These are phyloP conservation scores for Nansenia antarctica DNA, from an alignment of 2,113 vertebrate genomes.

Conservation along the genomic window DNA sequence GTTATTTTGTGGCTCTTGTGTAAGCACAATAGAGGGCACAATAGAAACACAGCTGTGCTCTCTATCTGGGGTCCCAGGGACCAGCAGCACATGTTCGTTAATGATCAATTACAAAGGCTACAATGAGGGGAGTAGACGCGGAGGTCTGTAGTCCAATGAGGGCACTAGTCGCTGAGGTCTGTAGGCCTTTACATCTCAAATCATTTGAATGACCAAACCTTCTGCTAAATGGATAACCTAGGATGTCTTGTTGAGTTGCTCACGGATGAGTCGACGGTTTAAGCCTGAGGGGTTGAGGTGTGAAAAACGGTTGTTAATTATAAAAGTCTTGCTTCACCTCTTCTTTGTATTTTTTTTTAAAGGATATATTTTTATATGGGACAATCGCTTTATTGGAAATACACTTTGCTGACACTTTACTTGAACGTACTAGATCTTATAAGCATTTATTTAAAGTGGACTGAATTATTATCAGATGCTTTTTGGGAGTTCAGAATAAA, in stretches of 20 bases:
- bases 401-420: too few relatives aligned
- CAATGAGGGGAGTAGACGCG: conserved; percentile 54
- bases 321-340: too few relatives aligned
- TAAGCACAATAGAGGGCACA: conserved; percentile 66
- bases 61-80: conserved; percentile 51
- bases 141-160: conserved; percentile 57
- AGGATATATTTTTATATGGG: too few relatives aligned
- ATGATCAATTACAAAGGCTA: conserved; percentile 70
- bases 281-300: conserved; percentile 8
- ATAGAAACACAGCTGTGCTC: conserved; percentile 67
- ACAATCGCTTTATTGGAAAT: too few relatives aligned
- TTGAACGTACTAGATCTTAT: too few relatives aligned
- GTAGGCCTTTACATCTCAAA: conserved; percentile 53
- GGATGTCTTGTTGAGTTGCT: conserved; percentile 52
- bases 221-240: conserved; percentile 66
- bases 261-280: conserved; percentile 51
- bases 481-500: too few relatives aligned
- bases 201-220: conserved; percentile 52
- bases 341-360: too few relatives aligned
- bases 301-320: conserved; percentile 9
- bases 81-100: conserved; percentile 70
- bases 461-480: too few relatives aligned
- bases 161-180: conserved; percentile 52
- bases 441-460: too few relatives aligned
- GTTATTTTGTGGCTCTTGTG: conserved; percentile 56